Percentiles rank a stretch among this genome's conserved stretches.
Evolutionary conservation across 2,888 invertebrate species (phyloP).

Genomic region (Folsomia candida): DNA sequence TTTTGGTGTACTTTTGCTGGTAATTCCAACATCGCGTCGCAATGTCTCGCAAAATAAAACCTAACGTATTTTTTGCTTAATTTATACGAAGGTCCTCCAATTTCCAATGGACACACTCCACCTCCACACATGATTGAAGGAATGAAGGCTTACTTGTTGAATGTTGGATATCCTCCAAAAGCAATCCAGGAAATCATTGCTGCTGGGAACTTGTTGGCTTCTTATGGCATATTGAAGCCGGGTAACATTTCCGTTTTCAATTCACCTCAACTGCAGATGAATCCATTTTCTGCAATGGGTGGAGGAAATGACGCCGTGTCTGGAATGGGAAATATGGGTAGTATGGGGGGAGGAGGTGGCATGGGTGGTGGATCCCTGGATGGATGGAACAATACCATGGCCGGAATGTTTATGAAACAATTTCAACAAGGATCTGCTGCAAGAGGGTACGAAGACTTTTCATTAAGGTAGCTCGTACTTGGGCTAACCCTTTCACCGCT

Average conservation of each 20-base stretch:
- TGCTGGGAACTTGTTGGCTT: conserved; percentile 48
- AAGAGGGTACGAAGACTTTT: conserved; percentile 40
- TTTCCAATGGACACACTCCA: conserved; percentile 50
- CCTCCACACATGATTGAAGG: conserved; percentile 50
- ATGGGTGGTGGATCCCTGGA: conserved; percentile 36
- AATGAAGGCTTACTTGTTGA: conserved; percentile 48
- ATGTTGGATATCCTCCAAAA: conserved; percentile 48
- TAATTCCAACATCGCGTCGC: background rate
- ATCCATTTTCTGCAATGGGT: conserved; percentile 47
- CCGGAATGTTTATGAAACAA: conserved; percentile 50
- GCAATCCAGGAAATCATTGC: conserved; percentile 49
- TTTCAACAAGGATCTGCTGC: conserved; percentile 46
- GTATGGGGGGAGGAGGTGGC: conserved; percentile 37
- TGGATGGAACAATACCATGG: conserved; percentile 48
- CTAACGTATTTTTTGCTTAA: background rate
- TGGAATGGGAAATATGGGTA: conserved; percentile 44
- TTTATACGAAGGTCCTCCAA: conserved; percentile 36
- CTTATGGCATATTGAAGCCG: conserved; percentile 49
- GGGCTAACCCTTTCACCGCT: background rate
- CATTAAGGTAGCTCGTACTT: background rate
- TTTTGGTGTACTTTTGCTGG: conserved; percentile 51
- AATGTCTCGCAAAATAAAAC: no score
- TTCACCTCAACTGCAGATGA: conserved; percentile 47
- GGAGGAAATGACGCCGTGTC: conserved; percentile 38
- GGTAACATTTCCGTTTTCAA: conserved; percentile 51